Base-by-base conservation (phyloP, 1,140 invertebrate genomes). In the Drosophila paulistorum region DNA sequence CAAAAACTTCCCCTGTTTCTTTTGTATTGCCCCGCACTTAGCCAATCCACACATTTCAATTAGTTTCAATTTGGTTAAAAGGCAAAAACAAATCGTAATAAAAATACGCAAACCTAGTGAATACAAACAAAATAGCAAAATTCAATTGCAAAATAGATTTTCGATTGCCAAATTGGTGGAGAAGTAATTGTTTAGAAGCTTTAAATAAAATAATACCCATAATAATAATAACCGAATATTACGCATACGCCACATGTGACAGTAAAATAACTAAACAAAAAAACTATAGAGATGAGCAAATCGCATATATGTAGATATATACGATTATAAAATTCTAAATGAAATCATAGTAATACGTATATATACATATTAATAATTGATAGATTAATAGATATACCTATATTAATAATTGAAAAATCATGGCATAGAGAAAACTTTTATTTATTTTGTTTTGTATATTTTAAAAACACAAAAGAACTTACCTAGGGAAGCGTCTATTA, bases 61-160 rank as follows among this genome's bases (percentile, higher is more conserved):
- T 86, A 86, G 83, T 87, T 86, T 82, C 70, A 83, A 87, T 86
- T 86, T 86, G 73, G 74, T 65, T 76, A 82, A 86, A 77, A 71
- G 69, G 73, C 61, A 68, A 7, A 48, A 48, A 48, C 45, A 48
- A 48, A 48, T 48, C 45, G 45, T 48, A 48, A 48, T 48, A 48
- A 48, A 48, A 51, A 51, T 23, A 51, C 17, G 0, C 30, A 20
- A 20, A 20, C 17, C 14, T 48, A 59, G 58, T 57, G 35, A 14
- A 41, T 42, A 41, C 23, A 33, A 65, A 41, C 11, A 63, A 65
- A 82, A 76, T 41, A 57, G 63, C 54, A 60, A 63, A 14, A 59
- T 87, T 77, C 75, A 63, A 76, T 71, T 65, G 61, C 59, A 74
- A 62, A 71, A 77, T 71, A 75, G 77, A 86, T 83, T 86, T 76